Conservation (phyloP, 1,140 invertebrate species). For the Solenopsis invicta region DNA sequence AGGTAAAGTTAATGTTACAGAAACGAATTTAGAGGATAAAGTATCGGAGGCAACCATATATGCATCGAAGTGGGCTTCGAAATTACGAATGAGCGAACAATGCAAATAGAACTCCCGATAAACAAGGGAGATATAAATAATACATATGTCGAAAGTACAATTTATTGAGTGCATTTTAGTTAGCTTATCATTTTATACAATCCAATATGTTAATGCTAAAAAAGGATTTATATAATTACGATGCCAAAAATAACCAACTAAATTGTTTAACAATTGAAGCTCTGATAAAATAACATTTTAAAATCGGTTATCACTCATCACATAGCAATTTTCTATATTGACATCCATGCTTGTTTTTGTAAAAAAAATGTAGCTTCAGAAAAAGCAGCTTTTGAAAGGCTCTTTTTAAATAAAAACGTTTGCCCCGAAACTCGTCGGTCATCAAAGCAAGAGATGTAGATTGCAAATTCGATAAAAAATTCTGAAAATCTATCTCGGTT, state of each 20-base stretch:
- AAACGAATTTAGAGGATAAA: not conserved
- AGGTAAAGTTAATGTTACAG: not conserved
- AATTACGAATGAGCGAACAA: not conserved
- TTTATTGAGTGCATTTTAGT: not conserved
- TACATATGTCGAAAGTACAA: too few species aligned
- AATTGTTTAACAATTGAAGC: not conserved
- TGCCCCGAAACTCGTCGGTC: not conserved
- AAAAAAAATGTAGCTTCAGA: not conserved
- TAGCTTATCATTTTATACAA: not conserved
- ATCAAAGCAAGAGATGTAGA: not conserved
- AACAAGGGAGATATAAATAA: not conserved
- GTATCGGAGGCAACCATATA: not conserved
- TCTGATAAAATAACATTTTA: not conserved
- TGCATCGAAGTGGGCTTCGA: not conserved
- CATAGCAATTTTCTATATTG: not conserved
- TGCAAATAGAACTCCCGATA: not conserved
- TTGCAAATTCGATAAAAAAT: slow-evolving; percentile 5
- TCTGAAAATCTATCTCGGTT: not conserved
- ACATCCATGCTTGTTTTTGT: not conserved
- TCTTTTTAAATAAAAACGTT: not conserved
- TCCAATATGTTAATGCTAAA: not conserved
- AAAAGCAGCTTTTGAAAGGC: not conserved
- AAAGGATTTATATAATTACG: not conserved
- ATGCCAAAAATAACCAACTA: not conserved
- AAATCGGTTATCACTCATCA: not conserved